Base-by-base conservation (phyloP, 2,113 vertebrate species). In the Nothoprocta perdicaria region DNA sequence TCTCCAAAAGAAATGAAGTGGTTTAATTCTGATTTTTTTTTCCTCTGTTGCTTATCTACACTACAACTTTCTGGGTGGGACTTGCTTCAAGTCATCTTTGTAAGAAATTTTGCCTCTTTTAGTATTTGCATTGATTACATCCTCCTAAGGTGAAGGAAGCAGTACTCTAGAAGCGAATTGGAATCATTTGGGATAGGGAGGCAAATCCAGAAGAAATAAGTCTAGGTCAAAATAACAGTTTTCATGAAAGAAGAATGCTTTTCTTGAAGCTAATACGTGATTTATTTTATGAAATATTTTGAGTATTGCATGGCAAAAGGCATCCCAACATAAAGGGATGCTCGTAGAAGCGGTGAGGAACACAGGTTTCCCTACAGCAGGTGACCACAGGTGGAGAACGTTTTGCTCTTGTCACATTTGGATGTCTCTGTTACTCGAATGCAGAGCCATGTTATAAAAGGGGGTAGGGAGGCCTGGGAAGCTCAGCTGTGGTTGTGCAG, bases 401-500 rank as follows among this genome's bases (percentile, higher is more conserved):
- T 3, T 17, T 71, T n/a, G 24, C 15, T 71, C 23, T 76, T 2
- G 0, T 33, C 43, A 7, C 35, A 9, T 57, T 69, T 50, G 22
- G 43, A 3, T 63, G 4, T 58, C 46, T 2, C 33, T 23, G 8
- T 26, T 48, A 12, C 60, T 29, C 40, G 46, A 33, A 62, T 1
- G 0, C 15, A 1, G 5, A 10, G 45, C n/a, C 52, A 3, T 18
- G 2, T 13, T 35, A 10, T 7, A 27, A 14, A 41, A 61, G 45
- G 27, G 31, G 38, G 6, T 18, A 10, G 50, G 60, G 35, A 86
- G 18, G 38, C 53, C 15, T 26, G 2, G 66, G 53, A 16, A 31
- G 27, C 6, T 38, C 8, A 35, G 48, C 46, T 53, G 58, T 31
- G 11, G 65, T 22, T 27, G 26, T 43, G 2, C 7, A 12, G 33